Base-by-base conservation (phyloP, 2,797 vertebrate species). In the Micromesistius poutassou region DNA sequence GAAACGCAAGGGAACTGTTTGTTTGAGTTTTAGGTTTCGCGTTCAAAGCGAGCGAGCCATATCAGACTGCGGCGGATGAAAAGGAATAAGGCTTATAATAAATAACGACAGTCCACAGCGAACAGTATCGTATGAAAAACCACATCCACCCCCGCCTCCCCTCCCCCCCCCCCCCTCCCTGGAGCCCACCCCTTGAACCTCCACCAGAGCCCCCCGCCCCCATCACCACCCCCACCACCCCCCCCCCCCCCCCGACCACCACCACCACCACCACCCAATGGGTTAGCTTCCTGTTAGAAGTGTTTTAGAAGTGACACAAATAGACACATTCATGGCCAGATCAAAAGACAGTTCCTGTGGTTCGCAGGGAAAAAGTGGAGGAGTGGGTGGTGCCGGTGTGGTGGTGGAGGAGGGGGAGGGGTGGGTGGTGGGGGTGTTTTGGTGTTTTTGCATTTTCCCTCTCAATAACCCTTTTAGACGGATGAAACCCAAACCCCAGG, bases 281-380 rank as follows among this genome's bases (percentile, higher is more conserved):
- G 74, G 79, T 55, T 73, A 85, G 87, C 86, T 88, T 91, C 90
- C 88, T 87, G 83, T 87, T 68, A 78, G 80, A 86, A 55, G 50
- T n/a, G 85, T 38, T 87, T 88, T 50, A 82, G 84, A 87, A 84
- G 87, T 81, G 86, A 87, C 87, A 90, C 86, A 91, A 89, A 86
- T 85, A 87, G 85, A 87, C 83, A 80, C 78, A 86, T 85, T 90
- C 86, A 88, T 85, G 77, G 80, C 36, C 78, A 71, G 83, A 91
- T 92, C 86, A 91, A 89, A 91, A 86, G 73, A 25, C 4, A 38
- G 75, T 38, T 84, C 85, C 30, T 84, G 78, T 74, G 81, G 84
- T 79, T 22, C 79, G 85, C 42, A 40, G 79, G 78, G 81, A 75
- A 83, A 88, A 87, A 77, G 31, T 73, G 19, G 74, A 80, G 80